A percentile compares a stretch with the other conserved stretches of the same genome.
Conservation (phyloP, 2,113 vertebrate species). For the Phocoena sinus region DNA sequence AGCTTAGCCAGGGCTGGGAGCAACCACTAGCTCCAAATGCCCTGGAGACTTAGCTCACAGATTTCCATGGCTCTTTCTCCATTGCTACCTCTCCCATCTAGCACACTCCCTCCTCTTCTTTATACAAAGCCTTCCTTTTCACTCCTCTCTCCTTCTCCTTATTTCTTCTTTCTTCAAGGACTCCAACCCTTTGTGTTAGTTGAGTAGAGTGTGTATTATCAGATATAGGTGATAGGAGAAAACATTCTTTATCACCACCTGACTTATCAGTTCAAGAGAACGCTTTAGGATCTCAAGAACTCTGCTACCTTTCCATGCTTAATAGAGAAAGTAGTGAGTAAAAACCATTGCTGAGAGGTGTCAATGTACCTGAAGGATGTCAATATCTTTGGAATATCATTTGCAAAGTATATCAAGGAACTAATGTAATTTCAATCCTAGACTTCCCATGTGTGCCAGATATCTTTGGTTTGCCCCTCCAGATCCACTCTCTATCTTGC, state of each 20-base stretch:
- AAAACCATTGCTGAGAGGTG: not conserved
- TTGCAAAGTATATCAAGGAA: not conserved
- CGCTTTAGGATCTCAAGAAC: not conserved
- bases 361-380: not conserved
- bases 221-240: not conserved
- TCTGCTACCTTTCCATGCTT: not conserved
- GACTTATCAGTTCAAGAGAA: not conserved
- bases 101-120: not conserved
- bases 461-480: not conserved
- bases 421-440: not conserved
- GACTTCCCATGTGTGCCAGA: not conserved
- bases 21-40: not conserved
- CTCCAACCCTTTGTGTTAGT: not conserved
- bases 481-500: not conserved
- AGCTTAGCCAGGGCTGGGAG: not conserved
- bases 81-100: not conserved
- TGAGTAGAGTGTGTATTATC: not conserved
- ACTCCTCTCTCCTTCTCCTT: not conserved
- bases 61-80: not conserved
- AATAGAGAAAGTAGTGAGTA: not conserved
- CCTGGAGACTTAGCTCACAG: not conserved
- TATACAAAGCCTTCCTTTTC: not conserved
- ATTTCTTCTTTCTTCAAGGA: not conserved
- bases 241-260: not conserved
- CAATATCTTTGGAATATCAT: not conserved